These are phyloP conservation scores for Aphis gossypii DNA, from an alignment of 1,140 invertebrate genomes.

Conservation along the genomic window DNA sequence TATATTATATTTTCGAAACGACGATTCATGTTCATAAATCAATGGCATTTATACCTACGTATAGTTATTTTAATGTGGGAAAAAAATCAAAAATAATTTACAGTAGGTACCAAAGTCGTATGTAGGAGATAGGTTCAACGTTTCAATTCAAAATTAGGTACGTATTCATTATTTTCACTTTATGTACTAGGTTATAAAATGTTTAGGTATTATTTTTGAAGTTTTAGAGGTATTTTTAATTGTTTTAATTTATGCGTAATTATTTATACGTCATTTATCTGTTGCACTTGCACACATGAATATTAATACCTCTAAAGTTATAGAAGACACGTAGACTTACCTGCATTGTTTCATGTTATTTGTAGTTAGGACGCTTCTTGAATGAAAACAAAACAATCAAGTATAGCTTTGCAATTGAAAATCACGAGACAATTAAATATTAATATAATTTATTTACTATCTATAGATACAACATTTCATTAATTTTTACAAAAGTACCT, in stretches of 20 bases:
- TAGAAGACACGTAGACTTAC: background rate
- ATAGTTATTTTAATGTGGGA: background rate
- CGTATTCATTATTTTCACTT: too few relatives aligned
- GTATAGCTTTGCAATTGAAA: background rate
- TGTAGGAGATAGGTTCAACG: too few relatives aligned
- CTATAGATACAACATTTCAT: slow-evolving; percentile 46
- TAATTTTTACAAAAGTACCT: slow-evolving; percentile 30
- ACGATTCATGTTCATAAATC: background rate
- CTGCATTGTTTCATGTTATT: background rate
- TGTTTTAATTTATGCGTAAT: background rate
- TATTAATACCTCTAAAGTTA: background rate
- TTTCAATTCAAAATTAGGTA: background rate
- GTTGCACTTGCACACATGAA: background rate
- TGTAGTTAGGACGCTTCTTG: background rate
- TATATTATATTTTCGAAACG: background rate
- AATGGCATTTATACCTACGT: background rate
- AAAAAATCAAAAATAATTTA: background rate
- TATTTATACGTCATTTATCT: background rate
- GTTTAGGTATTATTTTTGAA: background rate
- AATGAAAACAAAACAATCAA: background rate
- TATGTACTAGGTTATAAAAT: background rate
- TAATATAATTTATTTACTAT: slow-evolving; percentile 56
- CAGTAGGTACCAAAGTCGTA: background rate
- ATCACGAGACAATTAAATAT: slow-evolving; percentile 38
- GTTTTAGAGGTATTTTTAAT: background rate